These are phyloP conservation scores for Hyla sarda DNA, from an alignment of 2,113 vertebrate species.

Conservation along the genomic window DNA sequence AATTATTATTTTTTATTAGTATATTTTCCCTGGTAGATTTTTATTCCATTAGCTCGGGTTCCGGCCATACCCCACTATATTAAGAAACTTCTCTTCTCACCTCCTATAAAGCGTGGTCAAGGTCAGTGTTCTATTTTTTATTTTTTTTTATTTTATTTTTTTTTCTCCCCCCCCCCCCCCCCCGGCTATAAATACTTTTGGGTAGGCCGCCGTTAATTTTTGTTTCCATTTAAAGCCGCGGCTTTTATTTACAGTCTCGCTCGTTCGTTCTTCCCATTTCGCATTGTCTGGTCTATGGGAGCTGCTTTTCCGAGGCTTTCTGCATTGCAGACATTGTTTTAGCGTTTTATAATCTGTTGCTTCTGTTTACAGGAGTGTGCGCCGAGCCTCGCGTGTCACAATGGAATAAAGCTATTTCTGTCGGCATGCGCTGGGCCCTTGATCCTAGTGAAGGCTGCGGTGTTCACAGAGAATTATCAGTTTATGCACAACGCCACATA, in stretches of 20 bases:
- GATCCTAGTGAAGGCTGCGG: constrained; percentile 1
- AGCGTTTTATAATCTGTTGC: constrained; percentile 26
- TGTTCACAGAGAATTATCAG: constrained; percentile 16
- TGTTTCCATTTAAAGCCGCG: constrained; percentile 17
- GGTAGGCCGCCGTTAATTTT: constrained; percentile 28
- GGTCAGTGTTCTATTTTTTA: neutral
- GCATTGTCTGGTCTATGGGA: neutral
- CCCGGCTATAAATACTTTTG: constrained; percentile 25
- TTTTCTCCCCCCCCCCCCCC: no score
- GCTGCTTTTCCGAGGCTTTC: neutral
- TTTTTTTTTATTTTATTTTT: no score
- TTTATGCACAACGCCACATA: neutral
- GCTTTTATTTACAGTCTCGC: neutral
- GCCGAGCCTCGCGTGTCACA: neutral
- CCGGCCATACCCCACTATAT: neutral
- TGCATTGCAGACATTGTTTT: constrained; percentile 28
- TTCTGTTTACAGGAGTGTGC: neutral
- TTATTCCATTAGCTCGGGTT: no score
- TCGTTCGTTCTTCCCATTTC: neutral
- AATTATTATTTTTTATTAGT: no score
- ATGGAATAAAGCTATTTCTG: constrained; percentile 22
- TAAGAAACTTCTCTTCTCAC: neutral
- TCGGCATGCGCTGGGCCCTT: neutral
- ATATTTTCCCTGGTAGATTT: no score
- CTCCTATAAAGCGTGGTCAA: neutral